A percentile compares a stretch with the other conserved stretches of the same genome.
Conservation (phyloP, 2,113 vertebrate species). For the Lepus timidus region DNA sequence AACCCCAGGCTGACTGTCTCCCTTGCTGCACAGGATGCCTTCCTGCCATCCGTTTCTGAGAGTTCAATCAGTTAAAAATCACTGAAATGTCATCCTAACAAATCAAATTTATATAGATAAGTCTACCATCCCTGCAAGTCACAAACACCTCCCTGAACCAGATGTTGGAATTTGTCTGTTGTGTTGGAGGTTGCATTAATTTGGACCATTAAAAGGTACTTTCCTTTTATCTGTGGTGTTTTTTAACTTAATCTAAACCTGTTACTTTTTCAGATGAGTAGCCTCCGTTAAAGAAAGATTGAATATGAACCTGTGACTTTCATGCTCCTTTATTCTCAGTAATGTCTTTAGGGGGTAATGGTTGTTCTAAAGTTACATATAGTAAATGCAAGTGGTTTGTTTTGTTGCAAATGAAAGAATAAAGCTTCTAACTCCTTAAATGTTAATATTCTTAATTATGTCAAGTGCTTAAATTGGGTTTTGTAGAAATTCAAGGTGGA, state of each 20-base stretch:
- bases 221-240: neutral
- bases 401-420: conserved; percentile 55
- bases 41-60: neutral
- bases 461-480: neutral
- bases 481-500: neutral
- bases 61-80: conserved; percentile 30
- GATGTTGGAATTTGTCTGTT: neutral
- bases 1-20: neutral
- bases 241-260: conserved; percentile 7
- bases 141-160: neutral
- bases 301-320: neutral
- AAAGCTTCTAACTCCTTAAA: conserved; percentile 18
- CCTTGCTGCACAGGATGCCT: conserved; percentile 5
- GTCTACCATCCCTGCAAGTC: conserved; percentile 10
- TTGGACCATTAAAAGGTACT: conserved; percentile 16
- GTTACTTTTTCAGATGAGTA: conserved; percentile 30
- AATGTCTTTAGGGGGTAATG: neutral
- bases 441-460: neutral
- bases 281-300: conserved; percentile 6
- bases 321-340: neutral
- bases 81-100: conserved; percentile 36
- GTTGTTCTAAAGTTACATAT: conserved; percentile 34
- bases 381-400: neutral
- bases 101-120: conserved; percentile 8
- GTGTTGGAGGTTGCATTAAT: conserved; percentile 5